A percentile compares a stretch with the other conserved stretches of the same genome.
These are phyloP conservation scores for Neomicropteryx cornuta DNA, from an alignment of 1,140 invertebrate species.

Conservation along the genomic window DNA sequence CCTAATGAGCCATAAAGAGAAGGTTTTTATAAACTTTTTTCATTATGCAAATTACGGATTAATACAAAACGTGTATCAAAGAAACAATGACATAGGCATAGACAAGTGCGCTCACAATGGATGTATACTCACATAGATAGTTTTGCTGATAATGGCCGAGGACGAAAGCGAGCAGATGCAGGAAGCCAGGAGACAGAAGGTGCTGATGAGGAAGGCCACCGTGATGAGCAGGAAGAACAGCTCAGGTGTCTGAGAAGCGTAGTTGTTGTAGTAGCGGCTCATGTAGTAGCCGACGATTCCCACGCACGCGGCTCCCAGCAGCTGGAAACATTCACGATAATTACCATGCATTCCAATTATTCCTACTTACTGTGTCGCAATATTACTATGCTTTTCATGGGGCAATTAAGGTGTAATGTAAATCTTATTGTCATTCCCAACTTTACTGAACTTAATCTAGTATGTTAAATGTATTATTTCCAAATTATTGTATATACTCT, in stretches of 20 bases:
- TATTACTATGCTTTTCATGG: not conserved
- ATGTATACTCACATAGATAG: conserved; percentile 64
- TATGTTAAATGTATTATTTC: no score
- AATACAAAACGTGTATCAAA: no score
- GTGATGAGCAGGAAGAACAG: conserved; percentile 64
- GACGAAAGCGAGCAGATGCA: conserved; percentile 65
- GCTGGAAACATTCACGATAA: conserved; percentile 43
- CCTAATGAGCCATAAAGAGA: no score
- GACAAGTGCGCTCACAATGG: no score
- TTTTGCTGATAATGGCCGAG: conserved; percentile 70
- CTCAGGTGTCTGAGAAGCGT: conserved; percentile 34
- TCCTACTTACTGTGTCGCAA: not conserved
- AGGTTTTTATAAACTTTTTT: no score
- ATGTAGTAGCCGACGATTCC: conserved; percentile 54
- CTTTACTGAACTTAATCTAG: no score
- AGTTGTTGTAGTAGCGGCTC: conserved; percentile 19
- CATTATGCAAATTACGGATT: no score
- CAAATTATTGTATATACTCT: no score
- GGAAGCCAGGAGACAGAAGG: conserved; percentile 58
- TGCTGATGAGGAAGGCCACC: conserved; percentile 64
- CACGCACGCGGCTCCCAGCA: conserved; percentile 60
- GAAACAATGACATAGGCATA: no score
- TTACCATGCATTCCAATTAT: not conserved
- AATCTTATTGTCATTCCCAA: no score
- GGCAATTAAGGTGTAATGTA: no score